Conservation (phyloP, 2,797 vertebrate species). For the Anolis apletophallus region DNA sequence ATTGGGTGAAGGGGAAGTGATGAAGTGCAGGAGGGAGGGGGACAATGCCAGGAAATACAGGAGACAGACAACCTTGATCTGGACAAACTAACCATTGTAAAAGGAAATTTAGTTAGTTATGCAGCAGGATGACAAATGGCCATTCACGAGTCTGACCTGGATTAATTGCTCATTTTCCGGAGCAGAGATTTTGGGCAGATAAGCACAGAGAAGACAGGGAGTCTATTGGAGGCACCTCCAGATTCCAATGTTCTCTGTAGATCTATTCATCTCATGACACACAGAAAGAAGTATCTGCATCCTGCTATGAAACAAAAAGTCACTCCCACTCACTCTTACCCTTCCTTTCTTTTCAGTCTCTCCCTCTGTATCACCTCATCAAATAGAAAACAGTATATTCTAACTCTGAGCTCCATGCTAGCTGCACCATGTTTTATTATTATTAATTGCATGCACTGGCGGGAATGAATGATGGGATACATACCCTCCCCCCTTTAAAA, state of each 20-base stretch:
- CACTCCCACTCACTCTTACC: not conserved
- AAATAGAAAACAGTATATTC: not conserved
- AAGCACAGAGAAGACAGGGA: constrained; percentile 4
- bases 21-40: not conserved
- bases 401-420: not conserved
- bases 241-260: not conserved
- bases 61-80: constrained; percentile 39
- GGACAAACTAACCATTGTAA: constrained; percentile 20
- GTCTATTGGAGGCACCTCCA: not conserved
- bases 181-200: constrained; percentile 21
- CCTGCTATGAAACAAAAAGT: not conserved
- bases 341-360: not conserved
- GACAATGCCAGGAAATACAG: constrained; percentile 67
- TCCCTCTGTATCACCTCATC: not conserved
- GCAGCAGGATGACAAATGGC: constrained; percentile 32
- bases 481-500: not conserved
- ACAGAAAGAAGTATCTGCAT: not conserved
- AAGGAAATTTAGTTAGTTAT: constrained; percentile 39
- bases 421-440: not conserved
- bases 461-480: not conserved
- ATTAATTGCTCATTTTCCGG: constrained; percentile 47
- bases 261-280: not conserved
- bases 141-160: not conserved
- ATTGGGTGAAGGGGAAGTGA: not conserved
- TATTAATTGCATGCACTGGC: not conserved